Evolutionary conservation across 1,140 invertebrate genomes (phyloP), one percentile per base, ranked within the genome.

Genomic region (Steinernema feltiae): DNA sequence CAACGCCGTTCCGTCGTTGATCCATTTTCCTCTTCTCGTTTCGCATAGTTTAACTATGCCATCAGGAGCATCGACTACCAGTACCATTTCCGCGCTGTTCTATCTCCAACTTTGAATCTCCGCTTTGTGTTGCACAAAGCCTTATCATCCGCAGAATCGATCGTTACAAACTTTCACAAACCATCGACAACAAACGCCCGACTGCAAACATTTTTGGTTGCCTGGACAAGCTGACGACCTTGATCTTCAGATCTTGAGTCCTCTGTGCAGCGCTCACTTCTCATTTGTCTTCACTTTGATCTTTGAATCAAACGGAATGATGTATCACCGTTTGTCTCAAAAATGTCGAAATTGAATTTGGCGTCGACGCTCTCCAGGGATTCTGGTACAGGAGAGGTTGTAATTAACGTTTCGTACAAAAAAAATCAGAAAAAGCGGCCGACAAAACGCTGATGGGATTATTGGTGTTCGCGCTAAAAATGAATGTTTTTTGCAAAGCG

Each of bases 201-300:
- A 21, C 53, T 21, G 53, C 7, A 63, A n/a, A 7, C 12, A 27
- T 46, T n/a, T 46, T 46, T 46, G 41, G 41, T 46, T 46, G 7
- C n/a, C n/a, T n/a, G 53, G 53, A 63, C 53, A 15, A 63, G 53
- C 53, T 15, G 53, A 15, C 53, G 53, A 63, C 53, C 53, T 63
- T 63, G 53, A 63, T 63, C 53, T 63, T 27, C 24, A 21, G 15
- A 46, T n/a, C n/a, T n/a, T n/a, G n/a, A n/a, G n/a, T n/a, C n/a
- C n/a, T n/a, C n/a, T n/a, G 53, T 63, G 24, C 12, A 63, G 12
- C 15, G 15, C 15, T 63, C 35, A 41, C 35, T 63, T 15, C 24
- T 21, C 53, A 27, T 27, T 63, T 27, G 53, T 15, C 53, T 63
- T 7, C 53, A 63, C 12, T n/a, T 15, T 63, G 53, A 21, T 63